Base-by-base conservation (phyloP, 2,888 invertebrate genomes). In the Tiphia femorata region DNA sequence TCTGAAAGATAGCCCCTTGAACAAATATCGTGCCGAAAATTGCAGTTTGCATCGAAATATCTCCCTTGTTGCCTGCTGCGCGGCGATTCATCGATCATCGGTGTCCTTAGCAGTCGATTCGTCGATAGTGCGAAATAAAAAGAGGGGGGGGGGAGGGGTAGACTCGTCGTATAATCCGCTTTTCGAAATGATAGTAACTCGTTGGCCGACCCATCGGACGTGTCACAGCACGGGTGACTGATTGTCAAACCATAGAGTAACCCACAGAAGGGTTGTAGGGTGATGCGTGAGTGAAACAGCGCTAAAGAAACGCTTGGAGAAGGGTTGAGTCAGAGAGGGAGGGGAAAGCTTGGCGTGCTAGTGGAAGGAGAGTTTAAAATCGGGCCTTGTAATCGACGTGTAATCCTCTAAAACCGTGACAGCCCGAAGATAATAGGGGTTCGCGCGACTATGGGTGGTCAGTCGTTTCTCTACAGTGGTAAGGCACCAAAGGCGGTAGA, bases 131-230 rank as follows among this genome's bases (percentile, higher is more conserved):
- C 38, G 55, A 62, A 49, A 30, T 58, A 57, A 64, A 62, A 66
- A 63, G 68, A 58, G 44, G 49, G 54, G 67, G 64, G 58, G 64
- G 59, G 62, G 58, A 68, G 60, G 53, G n/a, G n/a, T n/a, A n/a
- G n/a, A n/a, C n/a, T n/a, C n/a, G n/a, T n/a, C n/a, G n/a, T n/a
- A 59, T 82, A 82, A 83, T 83, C 83, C 80, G 82, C 80, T 82
- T 80, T 79, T 71, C 48, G 68, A 75, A 79, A 76, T 69, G 70
- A 69, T 62, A n/a, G 60, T 78, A 78, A 81, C 83, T 82, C 82
- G 81, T 82, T 81, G 72, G 70, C 58, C 76, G 70, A 78, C 76
- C 80, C 79, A 77, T 80, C 75, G 74, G 66, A 58, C 67, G 72
- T 81, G 81, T 82, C 81, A 81, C 71, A 82, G 79, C 81, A 82